A percentile compares a stretch with the other conserved stretches of the same genome.
Evolutionary conservation across 2,113 vertebrate genomes (phyloP).

Genomic region (Xiphias gladius): DNA sequence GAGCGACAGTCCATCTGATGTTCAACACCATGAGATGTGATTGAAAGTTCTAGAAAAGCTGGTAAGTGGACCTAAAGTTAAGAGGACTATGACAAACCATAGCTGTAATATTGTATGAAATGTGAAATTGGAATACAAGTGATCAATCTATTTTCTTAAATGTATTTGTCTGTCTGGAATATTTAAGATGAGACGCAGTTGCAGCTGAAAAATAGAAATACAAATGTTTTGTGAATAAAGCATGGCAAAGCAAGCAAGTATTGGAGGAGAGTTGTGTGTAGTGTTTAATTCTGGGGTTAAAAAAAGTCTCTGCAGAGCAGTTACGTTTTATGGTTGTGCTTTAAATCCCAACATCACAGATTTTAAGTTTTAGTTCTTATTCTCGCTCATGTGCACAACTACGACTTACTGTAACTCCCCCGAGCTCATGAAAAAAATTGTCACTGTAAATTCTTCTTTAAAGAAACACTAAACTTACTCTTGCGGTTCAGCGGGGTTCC

Average conservation of each 20-base stretch:
- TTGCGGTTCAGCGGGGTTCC: conserved; percentile 94
- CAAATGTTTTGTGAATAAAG: conserved; percentile 13
- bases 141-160: background rate
- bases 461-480: conserved; percentile 85
- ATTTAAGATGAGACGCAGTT: background rate
- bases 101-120: no score
- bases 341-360: conserved; percentile 31
- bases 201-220: background rate
- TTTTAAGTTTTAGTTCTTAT: conserved; percentile 9
- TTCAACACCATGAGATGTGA: no score
- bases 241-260: no score
- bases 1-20: no score
- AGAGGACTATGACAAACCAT: background rate
- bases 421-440: background rate
- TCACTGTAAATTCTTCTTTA: conserved; percentile 14
- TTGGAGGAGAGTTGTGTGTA: background rate
- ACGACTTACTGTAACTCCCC: conserved; percentile 7
- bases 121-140: no score
- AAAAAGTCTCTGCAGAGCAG: conserved; percentile 29
- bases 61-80: no score
- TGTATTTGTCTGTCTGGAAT: background rate
- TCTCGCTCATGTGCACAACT: background rate
- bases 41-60: no score
- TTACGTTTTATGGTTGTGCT: conserved; percentile 36
- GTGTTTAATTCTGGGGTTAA: conserved; percentile 44